Evolutionary conservation across 2,113 vertebrate genomes (phyloP), one percentile per base, ranked within the genome.

Genomic region (Centropristis striata): DNA sequence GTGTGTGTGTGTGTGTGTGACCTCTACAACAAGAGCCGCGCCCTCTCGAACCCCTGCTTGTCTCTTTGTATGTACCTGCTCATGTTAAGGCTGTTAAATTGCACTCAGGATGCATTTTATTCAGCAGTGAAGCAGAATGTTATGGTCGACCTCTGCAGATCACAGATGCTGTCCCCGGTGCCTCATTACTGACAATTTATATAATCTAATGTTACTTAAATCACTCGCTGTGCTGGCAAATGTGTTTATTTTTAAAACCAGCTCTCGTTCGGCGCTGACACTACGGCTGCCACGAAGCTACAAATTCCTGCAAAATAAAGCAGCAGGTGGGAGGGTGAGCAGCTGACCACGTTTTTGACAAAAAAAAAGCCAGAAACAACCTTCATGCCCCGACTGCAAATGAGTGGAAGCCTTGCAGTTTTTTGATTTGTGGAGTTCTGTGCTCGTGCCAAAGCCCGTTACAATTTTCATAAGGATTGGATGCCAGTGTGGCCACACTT

Each of bases 121-220:
- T 71, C 78, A 39, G 77, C 70, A 7, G 55, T 13, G 57, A 44
- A 28, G 80, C 67, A 47, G 71, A 73, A 50, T 46, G 83, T 76
- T 80, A 16, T 2, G 42, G 44, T 16, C 51, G 84, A 89, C 88
- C 87, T 89, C 81, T 71, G 41, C 55, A 5, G 66, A 81, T 86
- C 87, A 37, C 85, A 67, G 46, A 54, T 14, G 63, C 65, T 3
- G 39, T 80, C 77, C 76, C 81, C 37, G 3, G 63, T 64, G 84
- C 81, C 78, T 90, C 90, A 84, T 92, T 89, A 91, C 79, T 21
- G 64, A 72, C 85, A 66, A 64, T 90, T 88, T 79, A 71, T 85
- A 77, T 89, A 75, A 86, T 73, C 72, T 81, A 64, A 58, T 39
- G 72, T 83, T 84, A 57, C 82, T 72, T 41, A 60, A 78, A 81